Base-by-base conservation (phyloP, 2,797 vertebrate genomes). In the Pseudochaenichthys georgianus region DNA sequence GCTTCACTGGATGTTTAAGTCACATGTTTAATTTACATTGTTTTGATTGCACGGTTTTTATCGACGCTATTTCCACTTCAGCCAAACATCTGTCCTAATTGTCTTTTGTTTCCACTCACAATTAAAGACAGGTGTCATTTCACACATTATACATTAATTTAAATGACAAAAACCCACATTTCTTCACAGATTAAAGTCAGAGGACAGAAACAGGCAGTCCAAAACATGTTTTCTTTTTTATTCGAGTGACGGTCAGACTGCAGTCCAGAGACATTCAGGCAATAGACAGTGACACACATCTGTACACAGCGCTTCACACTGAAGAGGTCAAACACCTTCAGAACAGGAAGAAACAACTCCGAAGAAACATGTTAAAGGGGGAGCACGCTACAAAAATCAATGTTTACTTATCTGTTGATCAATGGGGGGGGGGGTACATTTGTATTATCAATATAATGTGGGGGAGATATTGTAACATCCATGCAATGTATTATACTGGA, bases 211-310 rank as follows among this genome's bases (percentile, higher is more conserved):
- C 73, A 62, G 70, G 60, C 81, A 80, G 72, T 92, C 86, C 78
- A 94, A 92, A 90, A 90, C 82, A 79, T 61, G 68, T 86, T 83
- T 64, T 89, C 51, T 87, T 84, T 88, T 94, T 94, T 93, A 93
- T 95, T 93, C 71, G 78, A 78, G 89, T 92, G 91, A 95, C 81
- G 68, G 76, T 92, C 86, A 92, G 91, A 92, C 91, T 90, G 90
- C 89, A 93, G 92, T 93, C 90, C 87, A 92, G 88, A 93, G 87
- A 94, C 94, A 93, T 93, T 93, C 90, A 91, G 80, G 87, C 90
- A 93, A 91, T 89, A 92, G 90, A 94, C 91, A 90, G 86, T 87
- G 90, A 93, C 88, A 93, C 85, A 92, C 86, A 92, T 89, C 89
- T 91, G 89, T 94, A 92, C 89, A 92, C 84, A 83, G 85, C 64